Percentiles rank a stretch among this genome's conserved stretches.
phyloP scores from a whole-genome alignment of 2,888 invertebrate genomes.

The Ectemnius lituratus region DNA sequence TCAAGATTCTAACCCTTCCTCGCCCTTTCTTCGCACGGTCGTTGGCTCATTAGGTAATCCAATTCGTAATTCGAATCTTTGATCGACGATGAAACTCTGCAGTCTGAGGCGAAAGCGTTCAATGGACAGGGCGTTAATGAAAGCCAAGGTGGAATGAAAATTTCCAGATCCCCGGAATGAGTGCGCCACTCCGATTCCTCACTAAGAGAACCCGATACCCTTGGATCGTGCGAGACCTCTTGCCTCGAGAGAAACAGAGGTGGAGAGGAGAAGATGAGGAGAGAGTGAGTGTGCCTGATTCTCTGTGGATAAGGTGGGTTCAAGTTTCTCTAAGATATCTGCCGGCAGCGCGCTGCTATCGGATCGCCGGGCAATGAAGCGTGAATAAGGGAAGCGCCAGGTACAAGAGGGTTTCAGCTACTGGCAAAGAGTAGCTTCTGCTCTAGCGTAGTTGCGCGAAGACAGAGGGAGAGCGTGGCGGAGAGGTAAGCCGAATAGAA shows the following conservation, averaged over 20 bases:
- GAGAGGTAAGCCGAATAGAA: not conserved
- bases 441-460: not conserved
- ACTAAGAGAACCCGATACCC: too few relatives aligned
- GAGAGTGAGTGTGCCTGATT: not conserved
- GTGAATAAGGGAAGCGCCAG: not conserved
- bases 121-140: too few relatives aligned
- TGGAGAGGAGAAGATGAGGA: not conserved
- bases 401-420: not conserved
- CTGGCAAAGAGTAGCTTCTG: not conserved
- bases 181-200: too few relatives aligned
- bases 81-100: too few relatives aligned
- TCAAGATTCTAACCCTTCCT: conserved; percentile 9
- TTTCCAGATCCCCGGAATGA: too few relatives aligned
- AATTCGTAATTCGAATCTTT: too few relatives aligned
- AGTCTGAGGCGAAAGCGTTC: too few relatives aligned
- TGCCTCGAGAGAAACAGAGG: not conserved
- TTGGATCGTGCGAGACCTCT: too few relatives aligned
- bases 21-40: not conserved
- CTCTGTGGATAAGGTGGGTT: not conserved
- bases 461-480: not conserved
- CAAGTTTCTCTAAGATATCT: conserved; percentile 1
- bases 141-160: too few relatives aligned
- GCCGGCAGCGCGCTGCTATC: not conserved
- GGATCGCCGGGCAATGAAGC: conserved; percentile 8
- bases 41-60: too few relatives aligned